Base-by-base conservation (phyloP, 1,140 invertebrate species). In the Sitophilus oryzae region DNA sequence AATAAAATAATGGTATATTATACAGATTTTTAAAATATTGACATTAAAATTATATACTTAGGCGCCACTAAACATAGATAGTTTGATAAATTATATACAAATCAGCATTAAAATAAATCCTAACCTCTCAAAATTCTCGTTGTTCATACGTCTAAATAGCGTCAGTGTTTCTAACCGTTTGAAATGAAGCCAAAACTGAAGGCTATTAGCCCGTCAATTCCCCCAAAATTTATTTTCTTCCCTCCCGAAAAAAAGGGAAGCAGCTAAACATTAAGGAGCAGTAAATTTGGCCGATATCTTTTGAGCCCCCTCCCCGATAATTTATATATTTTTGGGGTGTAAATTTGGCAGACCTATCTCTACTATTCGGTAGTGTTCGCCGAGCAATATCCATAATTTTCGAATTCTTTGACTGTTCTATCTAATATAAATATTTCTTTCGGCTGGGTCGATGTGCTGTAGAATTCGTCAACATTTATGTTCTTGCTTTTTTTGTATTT, bases 361-460 rank as follows among this genome's bases (percentile, higher is more conserved):
- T 54, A 47, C 52, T 44, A 42, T 54, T 47, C 52, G 52, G 30
- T 47, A 20, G 30, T 35, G 43, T 37, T 50, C 36, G 46, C 38
- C 47, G 54, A 50, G 50, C 47, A 50, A 42, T 52, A 44, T 30
- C 45, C 38, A 49, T 54, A 54, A 50, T 50, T 59, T 48, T 49
- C 36, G 34, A 51, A 37, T 54, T 54, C 50, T 54, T 59, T 48
- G 57, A 59, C 52, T 59, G 52, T 46, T 59, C 30, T 59, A 59
- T 59, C 57, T 59, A 50, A 54, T 54, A 54, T 50, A 54, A 59
- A 59, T 59, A 59, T 59, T 54, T 59, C 52, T 48, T n/a, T n/a
- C n/a, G n/a, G n/a, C n/a, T n/a, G n/a, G n/a, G n/a, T n/a, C n/a
- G n/a, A n/a, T n/a, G n/a, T n/a, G n/a, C n/a, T n/a, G n/a, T n/a